These are phyloP conservation scores for Porites lutea DNA, from an alignment of 64 coral and sea anemone species.

Conservation along the genomic window DNA sequence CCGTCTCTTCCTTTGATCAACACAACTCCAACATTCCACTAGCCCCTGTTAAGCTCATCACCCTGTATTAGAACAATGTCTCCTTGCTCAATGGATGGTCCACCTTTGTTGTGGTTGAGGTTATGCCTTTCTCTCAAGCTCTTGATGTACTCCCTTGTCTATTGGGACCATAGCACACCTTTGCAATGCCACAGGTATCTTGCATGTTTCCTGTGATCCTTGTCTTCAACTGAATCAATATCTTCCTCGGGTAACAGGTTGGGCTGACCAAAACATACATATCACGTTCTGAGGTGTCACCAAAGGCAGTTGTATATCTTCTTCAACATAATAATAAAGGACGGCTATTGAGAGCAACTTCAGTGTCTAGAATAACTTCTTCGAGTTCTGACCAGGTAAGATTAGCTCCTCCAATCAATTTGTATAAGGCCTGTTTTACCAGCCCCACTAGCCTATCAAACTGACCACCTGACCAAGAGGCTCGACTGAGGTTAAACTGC, in stretches of 20 bases:
- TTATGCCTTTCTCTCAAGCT: constrained; percentile 27
- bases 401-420: neutral
- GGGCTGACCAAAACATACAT: constrained; percentile 25
- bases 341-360: constrained; percentile 1
- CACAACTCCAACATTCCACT: constrained; percentile 2
- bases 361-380: constrained; percentile 15
- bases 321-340: neutral
- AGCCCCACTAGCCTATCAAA: too few relatives aligned
- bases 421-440: neutral
- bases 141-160: neutral
- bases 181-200: constrained; percentile 15
- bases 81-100: neutral
- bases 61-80: constrained; percentile 25
- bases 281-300: neutral
- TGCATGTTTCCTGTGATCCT: neutral
- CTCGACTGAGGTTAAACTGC: constrained; percentile 18
- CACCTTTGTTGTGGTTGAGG: constrained; percentile 9
- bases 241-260: constrained; percentile 2
- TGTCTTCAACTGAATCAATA: neutral
- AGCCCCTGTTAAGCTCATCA: neutral
- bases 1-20: neutral
- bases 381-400: neutral
- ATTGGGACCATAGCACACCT: neutral
- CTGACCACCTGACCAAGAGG: too few relatives aligned
- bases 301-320: constrained; percentile 1